Conservation (phyloP, 2,797 vertebrate species). For the Tinamus major region DNA sequence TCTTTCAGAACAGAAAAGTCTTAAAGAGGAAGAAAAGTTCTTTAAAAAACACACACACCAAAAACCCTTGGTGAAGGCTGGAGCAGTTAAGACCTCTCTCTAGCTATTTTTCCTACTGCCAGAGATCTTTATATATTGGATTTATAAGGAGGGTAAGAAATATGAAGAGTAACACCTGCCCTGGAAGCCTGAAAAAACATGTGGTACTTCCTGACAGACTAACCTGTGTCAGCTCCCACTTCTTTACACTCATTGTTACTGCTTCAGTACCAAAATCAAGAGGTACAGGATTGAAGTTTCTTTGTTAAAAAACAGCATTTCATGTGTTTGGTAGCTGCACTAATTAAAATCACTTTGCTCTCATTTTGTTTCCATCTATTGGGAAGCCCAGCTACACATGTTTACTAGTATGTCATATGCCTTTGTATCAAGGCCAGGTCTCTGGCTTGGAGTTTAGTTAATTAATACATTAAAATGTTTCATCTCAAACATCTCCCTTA, state of each 20-base stretch:
- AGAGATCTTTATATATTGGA: background rate
- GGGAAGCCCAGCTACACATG: background rate
- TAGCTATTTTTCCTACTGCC: background rate
- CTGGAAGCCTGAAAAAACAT: background rate
- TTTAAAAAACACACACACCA: background rate
- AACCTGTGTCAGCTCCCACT: accelerated
- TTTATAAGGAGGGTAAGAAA: background rate
- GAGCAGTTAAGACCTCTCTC: background rate
- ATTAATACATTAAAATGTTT: conserved; percentile 30
- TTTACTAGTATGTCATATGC: background rate
- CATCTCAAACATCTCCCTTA: background rate
- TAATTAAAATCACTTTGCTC: background rate
- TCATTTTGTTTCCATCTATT: background rate
- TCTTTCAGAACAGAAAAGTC: background rate
- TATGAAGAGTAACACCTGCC: background rate
- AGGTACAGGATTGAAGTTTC: background rate
- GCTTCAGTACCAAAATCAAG: background rate
- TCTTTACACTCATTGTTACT: background rate
- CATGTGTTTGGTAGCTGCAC: background rate
- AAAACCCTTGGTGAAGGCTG: background rate
- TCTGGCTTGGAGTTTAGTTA: background rate
- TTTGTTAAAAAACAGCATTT: background rate
- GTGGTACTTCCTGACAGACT: background rate
- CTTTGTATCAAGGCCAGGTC: background rate
- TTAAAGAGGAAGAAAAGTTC: background rate